Percentiles rank a stretch among this genome's conserved stretches.
phyloP scores from a whole-genome alignment of 2,113 vertebrate genomes.

The Falcunculus frontatus region DNA sequence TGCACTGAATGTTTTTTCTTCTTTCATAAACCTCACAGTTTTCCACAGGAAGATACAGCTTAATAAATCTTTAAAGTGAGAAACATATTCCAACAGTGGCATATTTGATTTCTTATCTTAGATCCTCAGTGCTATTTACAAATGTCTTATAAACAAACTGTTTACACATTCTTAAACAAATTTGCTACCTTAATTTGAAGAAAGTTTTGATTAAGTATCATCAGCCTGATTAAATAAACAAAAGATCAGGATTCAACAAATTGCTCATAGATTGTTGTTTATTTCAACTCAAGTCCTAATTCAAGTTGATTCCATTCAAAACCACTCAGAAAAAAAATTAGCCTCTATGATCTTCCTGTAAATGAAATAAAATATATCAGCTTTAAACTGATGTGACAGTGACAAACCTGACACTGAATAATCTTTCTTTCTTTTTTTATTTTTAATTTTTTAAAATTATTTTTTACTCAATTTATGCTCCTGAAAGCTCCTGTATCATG shows the following conservation, averaged over 20 bases:
- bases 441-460: background rate
- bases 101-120: background rate
- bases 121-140: background rate
- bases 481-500: background rate
- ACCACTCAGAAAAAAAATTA: background rate
- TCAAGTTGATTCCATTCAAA: background rate
- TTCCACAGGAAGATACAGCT: background rate
- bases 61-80: background rate
- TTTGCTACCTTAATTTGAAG: background rate
- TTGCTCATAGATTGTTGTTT: background rate
- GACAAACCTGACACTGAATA: background rate
- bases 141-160: background rate
- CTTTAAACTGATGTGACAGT: background rate
- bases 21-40: background rate
- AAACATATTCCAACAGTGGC: background rate
- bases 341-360: background rate
- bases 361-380: background rate
- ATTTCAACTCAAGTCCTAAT: background rate
- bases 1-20: background rate
- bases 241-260: background rate
- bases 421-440: rapidly evolving
- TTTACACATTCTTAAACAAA: background rate
- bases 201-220: background rate
- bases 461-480: background rate
- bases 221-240: background rate